Percentiles rank a stretch among this genome's conserved stretches.
Evolutionary conservation across 2,113 vertebrate genomes (phyloP).

Genomic region (Cololabis saira): DNA sequence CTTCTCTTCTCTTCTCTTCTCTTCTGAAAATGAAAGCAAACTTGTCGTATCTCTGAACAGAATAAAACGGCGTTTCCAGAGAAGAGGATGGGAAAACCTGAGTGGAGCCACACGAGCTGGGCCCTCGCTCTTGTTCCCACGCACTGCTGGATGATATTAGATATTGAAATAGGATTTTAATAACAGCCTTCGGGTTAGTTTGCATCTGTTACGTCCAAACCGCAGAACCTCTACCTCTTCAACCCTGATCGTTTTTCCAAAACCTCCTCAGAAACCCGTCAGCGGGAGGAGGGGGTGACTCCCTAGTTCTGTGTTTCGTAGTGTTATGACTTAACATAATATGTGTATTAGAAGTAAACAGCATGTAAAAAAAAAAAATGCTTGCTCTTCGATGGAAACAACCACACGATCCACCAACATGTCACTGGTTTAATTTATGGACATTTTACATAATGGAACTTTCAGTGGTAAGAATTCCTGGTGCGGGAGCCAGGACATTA

Average conservation of each 20-base stretch:
- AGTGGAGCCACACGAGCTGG: conserved; percentile 28
- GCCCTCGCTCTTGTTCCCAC: conserved; percentile 37
- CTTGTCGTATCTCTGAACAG: conserved; percentile 5
- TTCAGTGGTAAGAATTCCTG: too few relatives aligned
- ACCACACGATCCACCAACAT: too few relatives aligned
- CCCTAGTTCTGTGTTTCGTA: not conserved
- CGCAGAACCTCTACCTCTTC: conserved; percentile 33
- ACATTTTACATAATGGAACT: too few relatives aligned
- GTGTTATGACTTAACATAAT: not conserved
- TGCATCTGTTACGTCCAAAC: conserved; percentile 44
- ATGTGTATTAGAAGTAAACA: not conserved
- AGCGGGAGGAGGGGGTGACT: conserved; percentile 7
- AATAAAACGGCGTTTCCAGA: conserved; percentile 2
- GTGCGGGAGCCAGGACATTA: too few relatives aligned
- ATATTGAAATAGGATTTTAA: conserved; percentile 57
- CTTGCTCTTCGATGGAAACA: too few relatives aligned
- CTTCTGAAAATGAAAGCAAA: conserved; percentile 1
- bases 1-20: not conserved
- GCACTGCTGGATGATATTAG: conserved; percentile 33
- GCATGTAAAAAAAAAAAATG: too few relatives aligned
- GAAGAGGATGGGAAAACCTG: conserved; percentile 6
- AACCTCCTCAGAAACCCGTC: conserved; percentile 16
- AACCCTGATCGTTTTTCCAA: conserved; percentile 33
- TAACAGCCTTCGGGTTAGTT: conserved; percentile 35
- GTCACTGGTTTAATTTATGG: too few relatives aligned